Evolutionary conservation across 2,113 vertebrate genomes (phyloP), one percentile per base, ranked within the genome.

Genomic region (Piaya cayana): DNA sequence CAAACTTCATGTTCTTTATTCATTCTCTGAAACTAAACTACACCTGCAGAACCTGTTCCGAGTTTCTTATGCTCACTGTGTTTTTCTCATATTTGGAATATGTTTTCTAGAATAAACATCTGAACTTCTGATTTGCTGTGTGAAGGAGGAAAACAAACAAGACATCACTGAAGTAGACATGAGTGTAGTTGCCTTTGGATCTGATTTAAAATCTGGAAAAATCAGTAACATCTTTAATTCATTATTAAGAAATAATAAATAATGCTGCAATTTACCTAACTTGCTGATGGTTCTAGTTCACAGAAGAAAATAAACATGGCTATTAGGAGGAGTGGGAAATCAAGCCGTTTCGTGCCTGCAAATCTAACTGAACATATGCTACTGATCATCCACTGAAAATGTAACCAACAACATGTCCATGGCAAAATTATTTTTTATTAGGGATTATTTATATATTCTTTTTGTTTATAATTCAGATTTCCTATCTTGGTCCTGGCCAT

Each of bases 381-480:
- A 79, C 11, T 68, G 50, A 55, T 45, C 42, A 59, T 14, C 19
- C 25, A 21, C 11, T 13, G 64, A 43, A 55, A 68, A 45, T 30
- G 45, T 9, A 85, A 11, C 4, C 23, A 80, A 13, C 30, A 72
- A 62, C 5, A 13, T 2, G 62, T 3, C 15, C n/a, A 58, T 3
- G 0, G 59, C 25, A 56, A 60, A 29, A 18, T 62, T 27, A 52
- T 15, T 72, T 87, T 55, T 56, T 30, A 34, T 37, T 43, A 36
- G 7, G 30, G 69, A 43, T 4, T 2, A 36, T 52, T 39, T 59
- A 16, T 2, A 20, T 4, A 2, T 25, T n/a, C 25, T 13, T 3
- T 0, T 25, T 0, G 8, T 4, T 14, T 5, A 11, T 3, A 10
- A 11, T 15, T 4, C 0, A 0, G 4, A 18, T 4, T 15, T 49